Conservation (phyloP, 1,140 invertebrate genomes). For the Ceratina japonica region DNA sequence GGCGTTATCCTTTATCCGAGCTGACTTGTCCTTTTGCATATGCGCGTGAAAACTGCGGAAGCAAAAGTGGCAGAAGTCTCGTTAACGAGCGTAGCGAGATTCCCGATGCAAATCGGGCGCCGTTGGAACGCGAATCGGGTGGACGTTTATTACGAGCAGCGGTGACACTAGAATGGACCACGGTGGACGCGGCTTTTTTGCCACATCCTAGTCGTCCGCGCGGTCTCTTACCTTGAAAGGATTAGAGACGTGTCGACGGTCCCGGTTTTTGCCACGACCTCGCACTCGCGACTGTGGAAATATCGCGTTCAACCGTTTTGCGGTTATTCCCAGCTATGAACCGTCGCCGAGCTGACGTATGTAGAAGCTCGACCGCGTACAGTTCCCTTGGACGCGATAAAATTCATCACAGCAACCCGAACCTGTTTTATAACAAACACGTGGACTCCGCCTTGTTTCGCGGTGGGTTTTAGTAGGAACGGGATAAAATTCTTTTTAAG, state of each 20-base stretch:
- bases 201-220: slow-evolving; percentile 8
- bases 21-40: too few relatives aligned
- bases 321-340: slow-evolving; percentile 11
- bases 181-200: slow-evolving; percentile 33
- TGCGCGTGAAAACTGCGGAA: slow-evolving; percentile 1
- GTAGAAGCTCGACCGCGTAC: background rate
- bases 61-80: background rate
- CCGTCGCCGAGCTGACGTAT: background rate
- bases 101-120: slow-evolving; percentile 10
- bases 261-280: slow-evolving; percentile 1
- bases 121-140: background rate
- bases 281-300: background rate
- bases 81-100: slow-evolving; percentile 26
- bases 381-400: background rate
- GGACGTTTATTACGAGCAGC: slow-evolving; percentile 38
- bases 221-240: slow-evolving; percentile 37
- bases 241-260: slow-evolving; percentile 29
- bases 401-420: background rate
- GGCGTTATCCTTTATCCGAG: too few relatives aligned
- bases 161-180: slow-evolving; percentile 45
- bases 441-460: background rate
- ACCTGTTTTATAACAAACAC: slow-evolving; percentile 9
- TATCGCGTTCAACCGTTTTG: slow-evolving; percentile 24
- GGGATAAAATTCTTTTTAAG: background rate
- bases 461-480: too few relatives aligned